Base-by-base conservation (phyloP, 2,113 vertebrate species). In the Athene noctua region DNA sequence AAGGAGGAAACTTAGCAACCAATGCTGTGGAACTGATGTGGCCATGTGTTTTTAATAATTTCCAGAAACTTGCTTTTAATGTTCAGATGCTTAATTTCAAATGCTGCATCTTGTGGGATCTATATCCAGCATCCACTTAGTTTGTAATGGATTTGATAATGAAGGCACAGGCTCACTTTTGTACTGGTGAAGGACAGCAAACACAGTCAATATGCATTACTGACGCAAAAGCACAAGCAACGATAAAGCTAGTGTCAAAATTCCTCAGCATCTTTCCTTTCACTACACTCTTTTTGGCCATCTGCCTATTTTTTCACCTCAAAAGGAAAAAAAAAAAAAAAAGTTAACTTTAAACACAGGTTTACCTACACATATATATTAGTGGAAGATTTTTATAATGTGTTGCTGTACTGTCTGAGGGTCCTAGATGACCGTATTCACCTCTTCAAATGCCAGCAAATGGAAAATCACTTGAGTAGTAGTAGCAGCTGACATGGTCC, bases 401-500 rank as follows among this genome's bases (percentile, higher is more conserved):
- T 91, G 88, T 78, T 93, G 75, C 89, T 97, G 83, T 97, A 93
- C 86, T 98, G 96, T 94, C 74, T 94, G 90, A 94, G 92, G 94
- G 92, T 95, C 83, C 94, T 74, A 84, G 81, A 86, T 93, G 44
- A 96, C 70, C 85, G 67, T 68, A 34, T 84, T 79, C 85, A 78
- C 86, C 93, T 95, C 91, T 62, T 86, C 74, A 95, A 98, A 97
- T 97, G 97, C 91, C 97, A 98, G 97, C 97, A 95, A 77, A 88
- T 92, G 91, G 93, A 96, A 93, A 89, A 87, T 94, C 73, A 84
- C 59, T 93, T 72, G 59, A 94, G 65, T 72, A 95, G 90, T 86
- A 93, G 54, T 88, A 97, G 95, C 86, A 94, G 96, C 96, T 94
- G 97, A 96, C 97, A 97, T 98, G 98, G 98, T 98, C 98, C 98